Percentiles rank a stretch among this genome's conserved stretches.
Conservation (phyloP, 2,888 invertebrate species). For the Scaptomyza caliginosa region DNA sequence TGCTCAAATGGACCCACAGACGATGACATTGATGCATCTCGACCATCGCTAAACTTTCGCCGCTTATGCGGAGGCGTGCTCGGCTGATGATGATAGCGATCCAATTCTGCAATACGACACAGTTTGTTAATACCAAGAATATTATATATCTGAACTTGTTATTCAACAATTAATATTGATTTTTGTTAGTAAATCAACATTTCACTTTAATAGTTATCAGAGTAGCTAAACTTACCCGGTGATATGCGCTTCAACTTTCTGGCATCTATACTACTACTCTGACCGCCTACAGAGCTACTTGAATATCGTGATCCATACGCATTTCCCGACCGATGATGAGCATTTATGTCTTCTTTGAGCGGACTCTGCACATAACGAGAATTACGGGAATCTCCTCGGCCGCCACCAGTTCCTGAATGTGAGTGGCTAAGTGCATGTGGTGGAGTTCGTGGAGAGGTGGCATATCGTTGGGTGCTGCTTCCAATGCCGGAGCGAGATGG, state of each 20-base stretch:
- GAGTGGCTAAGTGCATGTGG: conserved; percentile 71
- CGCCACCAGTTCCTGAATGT: conserved; percentile 23
- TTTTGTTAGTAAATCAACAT: too few species aligned
- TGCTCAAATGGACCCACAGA: conserved; percentile 66
- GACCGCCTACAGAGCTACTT: conserved; percentile 37
- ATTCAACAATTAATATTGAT: neutral
- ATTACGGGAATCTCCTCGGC: conserved; percentile 62
- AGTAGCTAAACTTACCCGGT: conserved; percentile 71
- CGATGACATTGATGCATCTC: conserved; percentile 52
- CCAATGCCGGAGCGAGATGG: conserved; percentile 40
- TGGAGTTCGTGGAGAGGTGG: conserved; percentile 83
- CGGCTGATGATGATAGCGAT: conserved; percentile 82
- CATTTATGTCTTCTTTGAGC: conserved; percentile 58
- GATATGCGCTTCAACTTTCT: conserved; percentile 79
- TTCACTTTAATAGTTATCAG: neutral
- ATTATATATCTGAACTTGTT: neutral
- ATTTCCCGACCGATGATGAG: conserved; percentile 70
- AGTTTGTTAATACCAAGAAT: neutral
- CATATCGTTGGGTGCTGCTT: conserved; percentile 69
- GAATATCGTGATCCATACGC: conserved; percentile 79
- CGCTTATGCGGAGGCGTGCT: conserved; percentile 82
- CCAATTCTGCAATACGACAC: conserved; percentile 54
- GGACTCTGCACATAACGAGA: conserved; percentile 76
- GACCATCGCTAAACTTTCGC: conserved; percentile 80
- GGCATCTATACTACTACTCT: conserved; percentile 51